These are phyloP conservation scores for Sesia apiformis DNA, from an alignment of 2,888 invertebrate species.

Conservation along the genomic window DNA sequence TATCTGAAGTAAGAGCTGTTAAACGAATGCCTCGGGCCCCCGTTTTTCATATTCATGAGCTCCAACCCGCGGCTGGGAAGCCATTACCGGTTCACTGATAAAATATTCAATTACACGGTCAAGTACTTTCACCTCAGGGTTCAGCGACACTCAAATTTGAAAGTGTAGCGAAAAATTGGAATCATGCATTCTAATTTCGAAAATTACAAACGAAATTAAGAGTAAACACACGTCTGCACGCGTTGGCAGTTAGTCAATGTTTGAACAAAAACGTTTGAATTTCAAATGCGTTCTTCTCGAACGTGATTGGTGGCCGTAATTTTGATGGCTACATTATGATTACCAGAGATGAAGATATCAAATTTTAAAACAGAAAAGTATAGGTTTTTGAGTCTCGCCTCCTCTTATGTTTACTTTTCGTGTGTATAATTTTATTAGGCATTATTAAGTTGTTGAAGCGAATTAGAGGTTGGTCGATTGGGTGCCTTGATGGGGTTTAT, in stretches of 20 bases:
- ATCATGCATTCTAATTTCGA: not conserved
- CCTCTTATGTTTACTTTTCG: slow-evolving; percentile 50
- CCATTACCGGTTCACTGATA: slow-evolving; percentile 19
- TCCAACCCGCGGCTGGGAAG: slow-evolving; percentile 2
- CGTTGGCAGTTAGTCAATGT: slow-evolving; percentile 29
- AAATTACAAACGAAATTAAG: not conserved
- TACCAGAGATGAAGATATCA: slow-evolving; percentile 64
- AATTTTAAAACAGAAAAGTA: slow-evolving; percentile 53
- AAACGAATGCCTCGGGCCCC: not conserved
- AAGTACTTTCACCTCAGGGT: slow-evolving; percentile 39
- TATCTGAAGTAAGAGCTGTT: not conserved
- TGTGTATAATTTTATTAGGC: slow-evolving; percentile 45
- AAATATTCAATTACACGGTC: slow-evolving; percentile 47
- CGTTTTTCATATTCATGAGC: slow-evolving; percentile 6
- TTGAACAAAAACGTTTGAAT: slow-evolving; percentile 39
- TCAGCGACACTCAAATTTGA: slow-evolving; percentile 38
- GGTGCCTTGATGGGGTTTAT: not conserved
- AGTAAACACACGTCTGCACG: slow-evolving; percentile 32
- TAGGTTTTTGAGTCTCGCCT: slow-evolving; percentile 40
- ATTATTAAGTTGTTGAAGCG: slow-evolving; percentile 33
- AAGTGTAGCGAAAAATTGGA: slow-evolving; percentile 20
- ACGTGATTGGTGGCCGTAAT: slow-evolving; percentile 49
- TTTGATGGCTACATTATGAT: slow-evolving; percentile 41
- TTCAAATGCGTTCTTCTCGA: slow-evolving; percentile 31
- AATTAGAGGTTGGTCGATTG: not conserved